Base-by-base conservation (phyloP, 2,888 invertebrate species). In the Agrochola litura region DNA sequence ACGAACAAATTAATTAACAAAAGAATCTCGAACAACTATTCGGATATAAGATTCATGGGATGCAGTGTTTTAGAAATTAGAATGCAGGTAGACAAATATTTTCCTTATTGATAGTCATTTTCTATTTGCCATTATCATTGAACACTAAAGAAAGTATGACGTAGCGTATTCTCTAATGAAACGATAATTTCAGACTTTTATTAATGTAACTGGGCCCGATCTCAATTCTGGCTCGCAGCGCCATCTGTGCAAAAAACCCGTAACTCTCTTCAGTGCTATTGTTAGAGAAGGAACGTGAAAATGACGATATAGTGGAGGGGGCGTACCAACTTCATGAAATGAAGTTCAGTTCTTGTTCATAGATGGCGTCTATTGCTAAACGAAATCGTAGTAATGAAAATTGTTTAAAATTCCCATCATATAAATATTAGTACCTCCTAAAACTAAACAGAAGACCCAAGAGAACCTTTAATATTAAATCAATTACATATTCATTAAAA, bases 281-380 rank as follows among this genome's bases (percentile, higher is more conserved):
- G 37, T 68, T 52, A 37, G 16, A 37, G 16, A 37, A 19, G n/a
- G 30, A 46, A 46, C 43, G n/a, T 46, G 6, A 46, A 56, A 56
- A 56, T 16, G 12, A 41, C 10, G 9, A 19, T 19, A 30, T 46
- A 63, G 6, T 22, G 25, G 9, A 25, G 16, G 10, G 9, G 16
- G 8, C n/a, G 61, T 37, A 14, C 16, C 19, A 3, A 22, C 30
- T 12, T 22, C n/a, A 6, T 2, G 12, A 37, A 69, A 61, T 37
- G 54, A 6, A 58, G 0, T 74, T 71, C 41, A 41, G 12, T 6
- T 60, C 6, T 49, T 10, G 46, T n/a, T 66, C 60, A 84, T 67
- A 82, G 82, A 71, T 82, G 81, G 85, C 74, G 81, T 19, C 0
- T 25, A 22, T 22, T 64, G n/a, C 6, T 6, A 30, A n/a, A 22